Base-by-base conservation (phyloP, 1,140 invertebrate genomes). In the Saccostrea glomerata region DNA sequence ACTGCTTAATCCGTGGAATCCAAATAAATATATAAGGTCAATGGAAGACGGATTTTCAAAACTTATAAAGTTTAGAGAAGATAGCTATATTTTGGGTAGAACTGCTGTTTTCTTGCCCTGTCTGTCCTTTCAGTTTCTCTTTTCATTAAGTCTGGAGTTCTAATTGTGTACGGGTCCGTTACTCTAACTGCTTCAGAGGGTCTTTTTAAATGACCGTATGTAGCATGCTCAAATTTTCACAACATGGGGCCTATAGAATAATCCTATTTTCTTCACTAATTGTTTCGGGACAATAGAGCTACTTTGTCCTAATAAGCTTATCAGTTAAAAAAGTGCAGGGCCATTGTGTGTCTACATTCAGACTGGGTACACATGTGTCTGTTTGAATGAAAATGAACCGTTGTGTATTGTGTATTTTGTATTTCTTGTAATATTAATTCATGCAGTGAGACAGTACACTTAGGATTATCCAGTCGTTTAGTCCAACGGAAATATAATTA, bases 201-300 rank as follows among this genome's bases (percentile, higher is more conserved):
- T 77, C 70, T 77, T 77, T 77, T 77, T 77, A 77, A 77, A 77
- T 77, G 70, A 77, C 70, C 25, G 23, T 77, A 15, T 36, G 25
- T 77, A 11, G 25, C 5, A 15, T 77, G 70, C 30, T 77, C 70
- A 77, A 77, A 77, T 36, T 77, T 77, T 77, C 70, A 77, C 70
- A 77, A 77, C 70, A 77, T 77, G 70, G 70, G 70, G 70, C 23
- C 70, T 77, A 77, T 77, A 77, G 70, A 77, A 77, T 77, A 77
- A 77, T 77, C 70, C 70, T 77, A 77, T 77, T 77, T 77, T 77
- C 70, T 77, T 77, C 70, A 77, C 70, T 77, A 77, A 77, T 77
- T 77, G 70, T 77, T 77, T 77, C 25, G 13, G 70, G 70, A 77
- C 70, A 77, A 77, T 77, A 77, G 70, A 77, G 12, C 70, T 77